phyloP scores from a whole-genome alignment of 2,113 vertebrate genomes.

The Cyprinodon brontotheroides region DNA sequence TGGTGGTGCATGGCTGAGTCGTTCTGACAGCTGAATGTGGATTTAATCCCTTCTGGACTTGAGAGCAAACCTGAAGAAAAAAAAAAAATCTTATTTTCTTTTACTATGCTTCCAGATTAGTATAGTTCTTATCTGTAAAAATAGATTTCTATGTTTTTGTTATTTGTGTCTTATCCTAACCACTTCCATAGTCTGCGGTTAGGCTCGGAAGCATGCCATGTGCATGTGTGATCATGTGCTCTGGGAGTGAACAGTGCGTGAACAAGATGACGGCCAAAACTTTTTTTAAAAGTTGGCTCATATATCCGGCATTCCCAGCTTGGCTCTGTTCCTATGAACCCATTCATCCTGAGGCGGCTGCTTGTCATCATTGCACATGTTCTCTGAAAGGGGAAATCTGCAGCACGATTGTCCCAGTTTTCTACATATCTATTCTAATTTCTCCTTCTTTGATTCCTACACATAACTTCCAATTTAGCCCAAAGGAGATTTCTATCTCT shows the following conservation, averaged over 20 bases:
- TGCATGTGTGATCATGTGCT: background rate
- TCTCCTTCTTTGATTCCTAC: no score
- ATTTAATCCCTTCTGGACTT: background rate
- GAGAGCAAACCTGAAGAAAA: background rate
- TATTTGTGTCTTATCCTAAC: background rate
- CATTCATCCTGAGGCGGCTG: background rate
- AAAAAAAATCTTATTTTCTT: no score
- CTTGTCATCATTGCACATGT: no score
- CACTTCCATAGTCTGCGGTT: background rate
- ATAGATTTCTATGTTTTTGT: background rate
- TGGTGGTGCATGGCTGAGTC: background rate
- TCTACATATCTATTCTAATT: no score
- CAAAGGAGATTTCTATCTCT: no score
- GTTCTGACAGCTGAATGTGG: background rate
- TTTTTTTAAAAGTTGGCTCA: background rate
- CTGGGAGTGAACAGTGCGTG: background rate
- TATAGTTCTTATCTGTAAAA: no score
- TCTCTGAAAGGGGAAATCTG: no score
- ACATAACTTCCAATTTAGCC: no score
- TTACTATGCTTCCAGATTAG: background rate
- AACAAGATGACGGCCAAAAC: background rate
- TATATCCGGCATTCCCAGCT: background rate
- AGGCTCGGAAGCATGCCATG: background rate
- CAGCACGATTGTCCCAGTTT: no score
- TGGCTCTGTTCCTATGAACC: background rate